Evolutionary conservation across 2,113 vertebrate genomes (phyloP), one percentile per base, ranked within the genome.

Genomic region (Riparia riparia): DNA sequence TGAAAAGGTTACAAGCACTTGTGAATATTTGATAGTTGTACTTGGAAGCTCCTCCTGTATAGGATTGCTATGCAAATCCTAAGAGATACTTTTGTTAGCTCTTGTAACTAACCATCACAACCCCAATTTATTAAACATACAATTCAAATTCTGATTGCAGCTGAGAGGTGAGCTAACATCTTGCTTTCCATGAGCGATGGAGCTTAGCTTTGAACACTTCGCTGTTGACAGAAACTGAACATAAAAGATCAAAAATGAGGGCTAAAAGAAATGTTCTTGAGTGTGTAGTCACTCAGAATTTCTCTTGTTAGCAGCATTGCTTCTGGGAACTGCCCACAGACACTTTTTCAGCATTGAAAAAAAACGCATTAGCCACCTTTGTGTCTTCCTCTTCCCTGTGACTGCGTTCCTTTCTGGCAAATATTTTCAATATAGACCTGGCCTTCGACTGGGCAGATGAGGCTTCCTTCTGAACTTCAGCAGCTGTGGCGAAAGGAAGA

Each of bases 1-100:
- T 87, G 94, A 79, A 91, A 57, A 90, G 95, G 91, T 94, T 97
- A 91, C 66, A 95, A 95, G 39, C 74, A 88, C 54, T 91, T 86
- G 74, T 96, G 92, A 96, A 96, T 96, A 95, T 95, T 92, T 90
- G 74, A 93, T 92, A 51, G 51, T 18, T 49, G 56, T 78, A 81
- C 47, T 94, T 90, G 86, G 88, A 90, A 94, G 72, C 32, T 88
- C 70, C 77, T 85, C 70, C 71, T 94, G 60, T 66, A 93, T 14
- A 80, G 56, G 60, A 66, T 70, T 86, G 74, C 85, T 83, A 50
- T 73, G 87, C 72, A 97, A 93, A 86, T 96, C 95, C 88, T 90
- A 60, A 74, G 82, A 92, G 90, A 60, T 94, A 49, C 60, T 94
- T 96, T 77, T 89, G 76, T 90, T 90, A 92, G 85, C 82, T 93